Percentiles rank a stretch among this genome's conserved stretches.
These are phyloP conservation scores for Microctenopoma stevenorrisi DNA, from an alignment of 2,797 vertebrate species.

Conservation along the genomic window DNA sequence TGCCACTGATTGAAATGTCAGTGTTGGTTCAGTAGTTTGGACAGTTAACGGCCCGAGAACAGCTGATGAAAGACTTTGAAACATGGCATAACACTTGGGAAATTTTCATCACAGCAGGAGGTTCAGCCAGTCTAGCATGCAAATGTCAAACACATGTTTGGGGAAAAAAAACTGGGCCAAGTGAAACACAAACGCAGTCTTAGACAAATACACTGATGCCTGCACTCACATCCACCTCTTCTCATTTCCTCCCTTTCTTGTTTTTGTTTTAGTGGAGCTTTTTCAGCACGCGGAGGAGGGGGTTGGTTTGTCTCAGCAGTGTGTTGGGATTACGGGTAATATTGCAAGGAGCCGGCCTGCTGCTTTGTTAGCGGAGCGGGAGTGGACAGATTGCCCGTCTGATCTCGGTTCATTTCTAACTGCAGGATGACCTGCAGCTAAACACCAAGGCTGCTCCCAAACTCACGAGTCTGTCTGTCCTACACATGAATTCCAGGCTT, in stretches of 20 bases:
- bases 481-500: conserved; percentile 14
- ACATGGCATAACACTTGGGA: conserved; percentile 28
- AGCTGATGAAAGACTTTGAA: conserved; percentile 43
- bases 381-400: conserved; percentile 41
- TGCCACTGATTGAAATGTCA: conserved; percentile 33
- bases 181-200: conserved; percentile 25
- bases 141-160: conserved; percentile 52
- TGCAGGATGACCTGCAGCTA: conserved; percentile 28
- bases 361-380: conserved; percentile 35
- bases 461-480: conserved; percentile 28
- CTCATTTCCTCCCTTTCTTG: conserved; percentile 18
- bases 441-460: conserved; percentile 23
- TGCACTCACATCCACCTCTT: conserved; percentile 3
- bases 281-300: conserved; percentile 23
- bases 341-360: conserved; percentile 28
- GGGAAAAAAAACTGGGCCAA: conserved; percentile 38
- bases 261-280: conserved; percentile 17
- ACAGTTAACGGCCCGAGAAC: conserved; percentile 1
- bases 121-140: conserved; percentile 35
- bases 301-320: conserved; percentile 37
- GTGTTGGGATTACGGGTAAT: conserved; percentile 28
- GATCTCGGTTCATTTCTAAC: conserved; percentile 20
- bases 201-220: conserved; percentile 11
- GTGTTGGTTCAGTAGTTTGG: conserved; percentile 2
- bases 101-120: conserved; percentile 45